Evolutionary conservation across 2,888 invertebrate species (phyloP), one percentile per base, ranked within the genome.

Genomic region (Escarpia spicata): DNA sequence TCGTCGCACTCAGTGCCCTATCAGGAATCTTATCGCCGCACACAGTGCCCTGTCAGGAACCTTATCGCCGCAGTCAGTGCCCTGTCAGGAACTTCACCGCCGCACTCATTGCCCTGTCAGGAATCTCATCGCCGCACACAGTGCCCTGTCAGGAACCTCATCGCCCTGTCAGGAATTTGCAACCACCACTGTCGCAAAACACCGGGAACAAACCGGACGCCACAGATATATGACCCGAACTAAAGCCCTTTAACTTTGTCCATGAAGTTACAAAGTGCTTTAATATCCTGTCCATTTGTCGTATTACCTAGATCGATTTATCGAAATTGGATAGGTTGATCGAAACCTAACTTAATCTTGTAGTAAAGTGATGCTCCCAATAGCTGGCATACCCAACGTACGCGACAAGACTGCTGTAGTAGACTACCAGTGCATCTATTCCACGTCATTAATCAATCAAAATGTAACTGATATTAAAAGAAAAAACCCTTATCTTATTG

Each of bases 251-350:
- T 4, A 75, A 75, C 26, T 75, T 26, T 75, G 75, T 75, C 19
- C 75, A 6, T 26, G 75, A 75, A 75, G 19, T 75, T n/a, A 75
- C 75, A 75, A 75, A 75, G 75, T 75, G 75, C 75, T 75, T 75
- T 75, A 75, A 75, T 75, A 26, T 75, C 75, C 75, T 75, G 75
- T 19, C 75, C 75, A 75, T 75, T 75, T 75, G 75, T 75, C 26
- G 26, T 75, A 75, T 75, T 26, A 75, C 19, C 75, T 15, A 75
- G 26, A 75, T 75, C 75, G n/a, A 75, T 75, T 75, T 75, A 26
- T 75, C 19, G 75, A 75, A 75, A 75, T 75, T 75, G 75, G 75
- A 75, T 75, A 75, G 75, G 75, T 75, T 75, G 75, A 75, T 75
- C 75, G 75, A 75, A 75, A 26, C 26, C 75, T 75, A 75, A 75